phyloP scores from a whole-genome alignment of 2,113 vertebrate genomes.

The Labrus mixtus region DNA sequence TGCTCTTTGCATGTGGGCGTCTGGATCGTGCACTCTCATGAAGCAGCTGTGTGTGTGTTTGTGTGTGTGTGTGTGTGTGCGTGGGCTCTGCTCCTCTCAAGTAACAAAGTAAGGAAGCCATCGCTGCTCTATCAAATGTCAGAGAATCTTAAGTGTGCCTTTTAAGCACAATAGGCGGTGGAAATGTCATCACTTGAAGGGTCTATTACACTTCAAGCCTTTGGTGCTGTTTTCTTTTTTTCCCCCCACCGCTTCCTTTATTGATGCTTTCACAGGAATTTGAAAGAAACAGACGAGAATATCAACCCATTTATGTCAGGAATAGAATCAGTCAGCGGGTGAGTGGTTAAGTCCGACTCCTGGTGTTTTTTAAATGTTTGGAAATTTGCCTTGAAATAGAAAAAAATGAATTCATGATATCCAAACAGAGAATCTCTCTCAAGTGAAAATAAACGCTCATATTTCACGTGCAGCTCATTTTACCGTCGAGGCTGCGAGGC shows the following conservation, averaged over 20 bases:
- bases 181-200: constrained; percentile 83
- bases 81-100: constrained; percentile 64
- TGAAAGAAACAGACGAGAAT: constrained; percentile 62
- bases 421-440: background rate
- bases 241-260: constrained; percentile 52
- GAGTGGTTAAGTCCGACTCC: constrained; percentile 50
- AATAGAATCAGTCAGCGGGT: constrained; percentile 15
- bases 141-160: constrained; percentile 78
- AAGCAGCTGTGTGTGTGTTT: constrained; percentile 52
- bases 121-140: constrained; percentile 77
- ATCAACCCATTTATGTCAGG: constrained; percentile 68
- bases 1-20: constrained; percentile 34
- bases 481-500: no score
- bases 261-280: constrained; percentile 66
- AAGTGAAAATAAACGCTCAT: no score
- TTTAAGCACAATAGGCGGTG: constrained; percentile 79
- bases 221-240: constrained; percentile 42
- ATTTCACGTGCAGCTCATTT: no score
- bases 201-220: constrained; percentile 76
- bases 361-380: constrained; percentile 2
- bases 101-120: constrained; percentile 68
- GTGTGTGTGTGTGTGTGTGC: constrained; percentile 11
- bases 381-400: background rate
- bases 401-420: background rate
- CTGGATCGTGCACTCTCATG: constrained; percentile 29